phyloP scores from a whole-genome alignment of 2,888 invertebrate species.

The Athalia circularis region DNA sequence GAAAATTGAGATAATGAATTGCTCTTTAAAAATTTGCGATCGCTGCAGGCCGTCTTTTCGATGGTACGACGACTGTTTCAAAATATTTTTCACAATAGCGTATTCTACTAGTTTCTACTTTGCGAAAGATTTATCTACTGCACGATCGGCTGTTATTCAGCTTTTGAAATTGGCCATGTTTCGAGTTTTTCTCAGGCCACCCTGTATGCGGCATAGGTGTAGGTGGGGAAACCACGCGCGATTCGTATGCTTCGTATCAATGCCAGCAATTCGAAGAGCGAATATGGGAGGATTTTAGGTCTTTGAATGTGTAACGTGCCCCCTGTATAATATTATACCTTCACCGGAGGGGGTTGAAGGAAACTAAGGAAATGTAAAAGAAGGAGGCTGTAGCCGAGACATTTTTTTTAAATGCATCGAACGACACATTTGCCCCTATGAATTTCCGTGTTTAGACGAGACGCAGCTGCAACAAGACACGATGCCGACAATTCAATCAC shows the following conservation, averaged over 20 bases:
- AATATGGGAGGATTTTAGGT: background rate
- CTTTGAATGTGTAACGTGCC: no score
- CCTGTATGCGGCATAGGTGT: background rate
- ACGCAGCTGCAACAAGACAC: constrained; percentile 47
- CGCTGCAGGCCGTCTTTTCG: no score
- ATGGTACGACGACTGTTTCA: no score
- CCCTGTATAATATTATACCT: background rate
- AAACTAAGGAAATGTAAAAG: background rate
- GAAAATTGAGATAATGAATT: no score
- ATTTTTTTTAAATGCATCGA: constrained; percentile 46
- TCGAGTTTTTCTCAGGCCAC: background rate
- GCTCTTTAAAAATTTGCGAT: no score
- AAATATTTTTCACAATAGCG: no score
- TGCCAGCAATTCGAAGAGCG: constrained; percentile 6
- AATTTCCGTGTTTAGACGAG: constrained; percentile 65
- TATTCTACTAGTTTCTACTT: no score
- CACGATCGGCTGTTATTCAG: no score
- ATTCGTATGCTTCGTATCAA: constrained; percentile 40
- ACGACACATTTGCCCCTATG: constrained; percentile 55
- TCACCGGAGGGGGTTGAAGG: background rate
- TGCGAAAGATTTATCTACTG: no score
- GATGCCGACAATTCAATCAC: background rate
- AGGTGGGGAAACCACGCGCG: constrained; percentile 38
- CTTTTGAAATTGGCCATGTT: no score
- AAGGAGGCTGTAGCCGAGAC: constrained; percentile 1